phyloP scores from a whole-genome alignment of 1,140 invertebrate genomes.

The Drosophila ercepeae region DNA sequence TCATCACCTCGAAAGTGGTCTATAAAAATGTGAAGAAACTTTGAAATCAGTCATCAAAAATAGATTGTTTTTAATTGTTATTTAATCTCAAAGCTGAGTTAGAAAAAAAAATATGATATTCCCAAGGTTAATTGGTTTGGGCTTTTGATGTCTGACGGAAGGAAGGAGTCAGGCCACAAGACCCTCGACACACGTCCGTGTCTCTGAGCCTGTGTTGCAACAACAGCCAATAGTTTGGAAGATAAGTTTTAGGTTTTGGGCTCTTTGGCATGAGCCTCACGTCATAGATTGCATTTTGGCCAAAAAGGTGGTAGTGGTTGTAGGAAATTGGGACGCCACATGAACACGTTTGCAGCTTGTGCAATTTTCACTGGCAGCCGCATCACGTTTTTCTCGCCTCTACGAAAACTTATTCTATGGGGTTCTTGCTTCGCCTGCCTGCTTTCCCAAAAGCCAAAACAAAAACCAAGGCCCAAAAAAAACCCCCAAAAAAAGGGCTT shows the following conservation, averaged over 20 bases:
- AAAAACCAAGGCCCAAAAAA: slow-evolving; percentile 14
- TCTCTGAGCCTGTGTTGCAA: slow-evolving; percentile 19
- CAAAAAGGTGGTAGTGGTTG: slow-evolving; percentile 8
- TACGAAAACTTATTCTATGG: slow-evolving; percentile 37
- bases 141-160: slow-evolving; percentile 46
- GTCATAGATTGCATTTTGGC: slow-evolving; percentile 73
- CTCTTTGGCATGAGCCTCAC: slow-evolving; percentile 69
- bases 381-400: slow-evolving; percentile 58
- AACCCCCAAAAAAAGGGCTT: slow-evolving; percentile 27
- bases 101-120: slow-evolving; percentile 9
- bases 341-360: slow-evolving; percentile 60
- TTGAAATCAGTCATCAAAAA: slow-evolving; percentile 69
- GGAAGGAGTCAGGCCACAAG: slow-evolving; percentile 24
- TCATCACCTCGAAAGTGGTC: slow-evolving; percentile 50
- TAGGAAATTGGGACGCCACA: slow-evolving; percentile 26
- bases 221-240: slow-evolving; percentile 29
- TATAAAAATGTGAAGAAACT: slow-evolving; percentile 65
- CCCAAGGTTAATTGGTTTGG: slow-evolving; percentile 71
- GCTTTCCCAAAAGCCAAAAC: slow-evolving; percentile 62
- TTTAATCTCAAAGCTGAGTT: slow-evolving; percentile 47
- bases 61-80: slow-evolving; percentile 77
- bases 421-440: slow-evolving; percentile 17
- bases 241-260: slow-evolving; percentile 54
- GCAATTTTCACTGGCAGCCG: slow-evolving; percentile 62
- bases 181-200: slow-evolving; percentile 21